Evolutionary conservation across 2,113 vertebrate genomes (phyloP).

Genomic region (Fregata magnificens): DNA sequence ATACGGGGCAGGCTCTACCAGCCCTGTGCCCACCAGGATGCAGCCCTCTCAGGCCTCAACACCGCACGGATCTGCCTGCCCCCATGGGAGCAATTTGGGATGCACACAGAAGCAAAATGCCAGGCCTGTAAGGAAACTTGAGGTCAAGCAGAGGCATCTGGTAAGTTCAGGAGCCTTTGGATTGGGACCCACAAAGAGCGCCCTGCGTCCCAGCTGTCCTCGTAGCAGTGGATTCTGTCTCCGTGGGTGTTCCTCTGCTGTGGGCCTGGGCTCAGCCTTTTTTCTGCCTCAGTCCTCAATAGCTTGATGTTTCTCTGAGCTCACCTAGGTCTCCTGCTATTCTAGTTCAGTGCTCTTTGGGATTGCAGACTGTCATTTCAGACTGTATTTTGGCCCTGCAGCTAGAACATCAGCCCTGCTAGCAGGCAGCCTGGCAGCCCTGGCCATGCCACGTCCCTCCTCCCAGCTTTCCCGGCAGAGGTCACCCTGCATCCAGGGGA

Average conservation of each 20-base stretch:
- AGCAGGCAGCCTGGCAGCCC: neutral
- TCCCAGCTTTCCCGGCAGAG: neutral
- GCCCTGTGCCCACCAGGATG: fast-evolving
- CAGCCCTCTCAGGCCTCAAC: neutral
- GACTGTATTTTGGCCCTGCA: neutral
- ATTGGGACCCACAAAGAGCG: neutral
- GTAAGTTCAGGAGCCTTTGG: neutral
- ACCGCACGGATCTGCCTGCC: fast-evolving
- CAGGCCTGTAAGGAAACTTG: neutral
- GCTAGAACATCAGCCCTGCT: neutral
- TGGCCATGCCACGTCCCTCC: neutral
- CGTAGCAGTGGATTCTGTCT: neutral
- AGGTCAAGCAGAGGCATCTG: neutral
- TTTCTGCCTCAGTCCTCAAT: neutral
- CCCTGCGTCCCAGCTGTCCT: neutral
- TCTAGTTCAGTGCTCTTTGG: neutral
- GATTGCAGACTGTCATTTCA: neutral
- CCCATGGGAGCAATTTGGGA: neutral
- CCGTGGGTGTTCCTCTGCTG: neutral
- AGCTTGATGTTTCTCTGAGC: neutral
- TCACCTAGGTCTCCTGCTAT: neutral
- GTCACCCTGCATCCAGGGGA: neutral
- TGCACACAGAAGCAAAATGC: neutral
- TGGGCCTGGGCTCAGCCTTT: neutral
- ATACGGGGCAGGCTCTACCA: neutral